These are phyloP conservation scores for Rhineura floridana DNA, from an alignment of 2,113 vertebrate species.

Conservation along the genomic window DNA sequence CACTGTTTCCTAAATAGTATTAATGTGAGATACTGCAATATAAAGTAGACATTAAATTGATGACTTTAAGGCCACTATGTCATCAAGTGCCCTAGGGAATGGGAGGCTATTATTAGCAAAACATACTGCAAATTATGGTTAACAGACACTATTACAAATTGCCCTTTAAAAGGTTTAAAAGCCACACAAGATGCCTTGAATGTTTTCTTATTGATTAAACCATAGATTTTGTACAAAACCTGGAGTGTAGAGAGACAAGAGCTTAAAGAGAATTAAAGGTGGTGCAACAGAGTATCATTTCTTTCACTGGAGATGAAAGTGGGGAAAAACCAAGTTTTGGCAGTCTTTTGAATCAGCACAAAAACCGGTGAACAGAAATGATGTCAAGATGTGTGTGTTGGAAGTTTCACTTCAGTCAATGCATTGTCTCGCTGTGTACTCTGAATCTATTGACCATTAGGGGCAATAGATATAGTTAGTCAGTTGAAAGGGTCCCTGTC, in stretches of 20 bases:
- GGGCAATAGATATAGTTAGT: no score
- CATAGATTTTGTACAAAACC: background rate
- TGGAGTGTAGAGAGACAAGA: background rate
- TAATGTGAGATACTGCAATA: constrained; percentile 62
- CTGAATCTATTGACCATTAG: no score
- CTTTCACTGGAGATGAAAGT: background rate
- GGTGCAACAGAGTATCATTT: background rate
- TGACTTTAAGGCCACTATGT: constrained; percentile 22
- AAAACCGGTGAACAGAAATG: background rate
- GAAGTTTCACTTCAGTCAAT: no score
- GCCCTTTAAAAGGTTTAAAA: constrained; percentile 20
- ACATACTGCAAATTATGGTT: background rate
- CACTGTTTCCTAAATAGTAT: constrained; percentile 53
- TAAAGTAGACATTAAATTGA: constrained; percentile 48
- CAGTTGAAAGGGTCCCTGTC: no score
- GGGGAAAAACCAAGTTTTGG: background rate
- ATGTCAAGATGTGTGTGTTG: background rate
- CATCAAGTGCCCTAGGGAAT: background rate
- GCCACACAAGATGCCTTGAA: background rate
- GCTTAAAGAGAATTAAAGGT: background rate
- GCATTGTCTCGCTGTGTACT: no score
- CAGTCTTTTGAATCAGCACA: background rate
- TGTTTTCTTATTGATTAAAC: background rate
- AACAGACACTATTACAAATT: background rate
- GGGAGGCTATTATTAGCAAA: constrained; percentile 26